phyloP scores from a whole-genome alignment of 23 tunicate genomes.

The Trididemnum miniatum region DNA sequence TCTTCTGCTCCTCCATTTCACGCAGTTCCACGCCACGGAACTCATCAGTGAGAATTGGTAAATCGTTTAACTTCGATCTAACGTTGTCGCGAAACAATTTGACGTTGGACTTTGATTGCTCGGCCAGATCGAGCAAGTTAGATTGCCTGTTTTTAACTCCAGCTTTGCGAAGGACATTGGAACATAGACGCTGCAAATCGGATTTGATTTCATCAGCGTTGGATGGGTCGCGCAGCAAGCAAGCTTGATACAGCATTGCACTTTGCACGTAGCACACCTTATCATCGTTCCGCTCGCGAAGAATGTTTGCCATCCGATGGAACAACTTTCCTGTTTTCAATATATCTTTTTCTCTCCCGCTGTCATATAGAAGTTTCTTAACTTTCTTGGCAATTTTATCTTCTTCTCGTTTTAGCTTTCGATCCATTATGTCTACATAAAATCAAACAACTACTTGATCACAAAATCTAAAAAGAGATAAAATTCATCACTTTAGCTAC shows the following conservation, averaged over 20 bases:
- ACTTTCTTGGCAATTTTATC: background rate
- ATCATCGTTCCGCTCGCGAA: background rate
- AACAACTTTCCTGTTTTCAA: background rate
- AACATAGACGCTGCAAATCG: background rate
- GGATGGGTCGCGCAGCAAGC: background rate
- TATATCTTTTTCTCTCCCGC: background rate
- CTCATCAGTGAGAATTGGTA: background rate
- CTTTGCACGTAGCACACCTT: background rate
- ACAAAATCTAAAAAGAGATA: too few species aligned
- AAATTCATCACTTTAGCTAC: too few species aligned
- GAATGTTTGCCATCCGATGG: background rate
- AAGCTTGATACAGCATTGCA: constrained; percentile 3
- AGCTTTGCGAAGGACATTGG: background rate
- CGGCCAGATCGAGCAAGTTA: background rate
- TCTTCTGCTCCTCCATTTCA: background rate
- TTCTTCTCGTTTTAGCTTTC: constrained; percentile 17
- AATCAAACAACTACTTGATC: too few species aligned
- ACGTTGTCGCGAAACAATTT: background rate
- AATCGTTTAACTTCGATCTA: background rate
- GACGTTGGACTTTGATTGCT: background rate
- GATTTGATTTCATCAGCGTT: background rate
- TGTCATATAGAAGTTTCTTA: background rate
- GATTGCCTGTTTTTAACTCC: background rate
- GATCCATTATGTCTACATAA: too few species aligned
- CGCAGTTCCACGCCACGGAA: background rate